phyloP scores from a whole-genome alignment of 2,113 vertebrate genomes.

The Tretioscincus oriximinensis region DNA sequence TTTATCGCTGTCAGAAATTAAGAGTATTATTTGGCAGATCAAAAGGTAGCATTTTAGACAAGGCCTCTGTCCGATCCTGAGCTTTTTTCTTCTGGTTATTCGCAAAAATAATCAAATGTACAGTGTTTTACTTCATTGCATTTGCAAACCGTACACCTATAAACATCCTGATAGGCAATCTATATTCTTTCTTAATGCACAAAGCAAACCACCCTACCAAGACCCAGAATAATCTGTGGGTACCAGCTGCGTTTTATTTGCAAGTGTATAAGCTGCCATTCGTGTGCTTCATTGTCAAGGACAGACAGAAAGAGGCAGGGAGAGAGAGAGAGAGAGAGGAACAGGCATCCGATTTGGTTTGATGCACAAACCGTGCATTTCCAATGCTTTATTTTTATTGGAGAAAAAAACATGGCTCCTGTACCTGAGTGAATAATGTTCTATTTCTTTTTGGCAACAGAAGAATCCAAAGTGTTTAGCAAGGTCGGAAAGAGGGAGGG shows the following conservation, averaged over 20 bases:
- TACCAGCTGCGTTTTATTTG: not conserved
- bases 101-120: not conserved
- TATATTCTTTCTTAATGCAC: not conserved
- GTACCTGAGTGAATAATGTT: not conserved
- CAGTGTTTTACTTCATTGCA: not conserved
- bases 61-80: not conserved
- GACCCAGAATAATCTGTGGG: constrained; percentile 11
- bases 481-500: not conserved
- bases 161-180: not conserved
- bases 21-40: not conserved
- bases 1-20: not conserved
- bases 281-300: constrained; percentile 26
- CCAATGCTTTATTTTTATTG: not conserved
- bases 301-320: not conserved
- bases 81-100: not conserved
- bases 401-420: not conserved
- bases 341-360: not conserved
- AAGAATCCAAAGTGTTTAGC: not conserved
- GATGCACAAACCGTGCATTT: not conserved
- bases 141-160: not conserved
- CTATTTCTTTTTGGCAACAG: not conserved
- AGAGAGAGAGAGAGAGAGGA: not conserved
- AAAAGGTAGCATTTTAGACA: not conserved
- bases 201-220: not conserved
- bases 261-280: constrained; percentile 4